Base-by-base conservation (phyloP, 23 tunicate genomes). In the Trididemnum miniatum region DNA sequence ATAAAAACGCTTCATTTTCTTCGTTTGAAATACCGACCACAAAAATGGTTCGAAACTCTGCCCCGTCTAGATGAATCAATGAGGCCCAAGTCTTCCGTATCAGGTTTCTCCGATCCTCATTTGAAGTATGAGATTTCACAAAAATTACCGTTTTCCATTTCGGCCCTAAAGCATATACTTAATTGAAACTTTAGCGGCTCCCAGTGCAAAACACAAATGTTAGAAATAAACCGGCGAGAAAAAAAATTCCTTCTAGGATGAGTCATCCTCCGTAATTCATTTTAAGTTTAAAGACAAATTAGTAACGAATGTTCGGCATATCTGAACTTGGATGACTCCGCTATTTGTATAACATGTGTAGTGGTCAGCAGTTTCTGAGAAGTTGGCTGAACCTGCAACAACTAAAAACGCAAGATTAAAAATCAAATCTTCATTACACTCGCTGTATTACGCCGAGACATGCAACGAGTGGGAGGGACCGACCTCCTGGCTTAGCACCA, bases 31-130 rank as follows among this genome's bases (percentile, higher is more conserved):
- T 69, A 5, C 75, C 75, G 12, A 69, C 39, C 7, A 69, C 39
- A 33, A 69, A 69, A 5, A 69, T 69, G 12, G 75, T 69, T 69
- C 39, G 75, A 30, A 69, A 24, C 9, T 33, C 75, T 33, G n/a
- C 75, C 31, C 75, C 75, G 25, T 69, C 39, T 33, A 69, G 31
- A 32, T 69, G 75, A 7, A 4, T 30, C 36, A 69, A 12, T 22
- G 75, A 69, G 12, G 37, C 75, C 75, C 75, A 69, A 5, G 75
- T 31, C 4, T 69, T 22, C 12, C 75, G 75, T 5, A 69, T 69
- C 39, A 69, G 31, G 31, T 69, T n/a, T 69, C 75, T 32, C 31
- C 75, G 36, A 9, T 31, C 39, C 7, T 31, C 18, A 69, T 69
- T 29, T 3, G 20, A 2, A 7, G 75, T 9, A 69, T 35, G 7